These are phyloP conservation scores for Tetropium fuscum DNA, from an alignment of 2,888 invertebrate species.

Conservation along the genomic window DNA sequence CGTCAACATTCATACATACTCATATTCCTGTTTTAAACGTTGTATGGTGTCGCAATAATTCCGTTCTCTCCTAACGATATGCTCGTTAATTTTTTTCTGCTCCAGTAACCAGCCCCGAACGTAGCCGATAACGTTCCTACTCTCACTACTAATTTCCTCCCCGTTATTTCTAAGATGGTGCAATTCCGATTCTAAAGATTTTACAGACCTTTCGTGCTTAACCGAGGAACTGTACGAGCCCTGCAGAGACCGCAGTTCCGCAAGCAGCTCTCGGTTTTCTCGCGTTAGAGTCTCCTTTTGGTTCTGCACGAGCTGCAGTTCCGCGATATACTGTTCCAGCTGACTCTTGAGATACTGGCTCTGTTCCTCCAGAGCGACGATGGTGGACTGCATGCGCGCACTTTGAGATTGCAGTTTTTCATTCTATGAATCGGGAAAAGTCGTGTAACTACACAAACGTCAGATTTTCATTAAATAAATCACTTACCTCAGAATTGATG, in stretches of 20 bases:
- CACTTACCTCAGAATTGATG: slow-evolving; percentile 54
- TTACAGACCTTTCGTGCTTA: slow-evolving; percentile 54
- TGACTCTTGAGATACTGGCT: slow-evolving; percentile 54
- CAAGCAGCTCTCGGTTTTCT: slow-evolving; percentile 55
- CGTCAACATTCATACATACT: slow-evolving; percentile 48
- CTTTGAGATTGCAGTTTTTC: slow-evolving; percentile 57
- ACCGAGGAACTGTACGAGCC: slow-evolving; percentile 44
- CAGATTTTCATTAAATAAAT: no score
- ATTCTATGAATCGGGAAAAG: slow-evolving; percentile 49
- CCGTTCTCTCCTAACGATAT: slow-evolving; percentile 45
- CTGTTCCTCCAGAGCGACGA: slow-evolving; percentile 50
- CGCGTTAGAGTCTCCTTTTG: slow-evolving; percentile 55
- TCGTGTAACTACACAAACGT: background rate
- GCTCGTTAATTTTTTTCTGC: slow-evolving; percentile 60
- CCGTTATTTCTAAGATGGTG: slow-evolving; percentile 54
- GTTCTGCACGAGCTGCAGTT: slow-evolving; percentile 46
- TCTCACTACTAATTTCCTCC: slow-evolving; percentile 61
- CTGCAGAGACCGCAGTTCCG: slow-evolving; percentile 55
- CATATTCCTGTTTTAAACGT: slow-evolving; percentile 52
- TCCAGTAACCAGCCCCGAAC: slow-evolving; percentile 62
- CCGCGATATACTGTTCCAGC: slow-evolving; percentile 54
- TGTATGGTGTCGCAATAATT: slow-evolving; percentile 54
- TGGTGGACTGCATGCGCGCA: slow-evolving; percentile 46
- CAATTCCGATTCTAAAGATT: slow-evolving; percentile 58
- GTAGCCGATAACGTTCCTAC: slow-evolving; percentile 59